Evolutionary conservation across 2,888 invertebrate species (phyloP).

Genomic region (Watsonalla cultraria): DNA sequence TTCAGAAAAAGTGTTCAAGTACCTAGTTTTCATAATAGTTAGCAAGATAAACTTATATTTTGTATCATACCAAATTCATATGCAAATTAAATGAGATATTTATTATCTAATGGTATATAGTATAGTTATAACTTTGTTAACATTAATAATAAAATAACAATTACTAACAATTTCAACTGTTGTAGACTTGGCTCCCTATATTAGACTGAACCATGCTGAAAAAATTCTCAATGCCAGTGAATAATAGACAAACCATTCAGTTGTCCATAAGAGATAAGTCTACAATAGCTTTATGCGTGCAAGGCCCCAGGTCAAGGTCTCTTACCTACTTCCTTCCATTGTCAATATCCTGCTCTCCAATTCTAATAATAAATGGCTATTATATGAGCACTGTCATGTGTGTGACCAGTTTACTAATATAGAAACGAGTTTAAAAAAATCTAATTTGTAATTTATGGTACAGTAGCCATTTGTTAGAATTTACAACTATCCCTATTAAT

Average conservation of each 20-base stretch:
- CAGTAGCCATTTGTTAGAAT: constrained; percentile 16
- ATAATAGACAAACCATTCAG: constrained; percentile 27
- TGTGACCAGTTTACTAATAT: too few relatives aligned
- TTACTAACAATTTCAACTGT: background rate
- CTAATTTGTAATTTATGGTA: background rate
- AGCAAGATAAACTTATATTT: too few relatives aligned
- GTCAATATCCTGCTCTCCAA: constrained; percentile 15
- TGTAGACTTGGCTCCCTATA: constrained; percentile 4
- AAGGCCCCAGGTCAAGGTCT: constrained; percentile 30
- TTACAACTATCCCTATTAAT: background rate
- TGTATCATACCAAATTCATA: too few relatives aligned
- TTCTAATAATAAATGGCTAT: constrained; percentile 13
- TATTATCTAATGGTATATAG: background rate
- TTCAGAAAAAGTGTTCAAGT: too few relatives aligned
- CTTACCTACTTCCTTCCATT: constrained; percentile 19
- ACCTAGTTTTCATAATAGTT: too few relatives aligned
- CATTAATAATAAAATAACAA: too few relatives aligned
- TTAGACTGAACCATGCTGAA: constrained; percentile 30
- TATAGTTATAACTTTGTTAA: too few relatives aligned
- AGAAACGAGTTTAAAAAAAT: too few relatives aligned
- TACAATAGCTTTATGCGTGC: constrained; percentile 22
- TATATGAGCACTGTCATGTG: background rate
- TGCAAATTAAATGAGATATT: background rate
- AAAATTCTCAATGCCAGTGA: constrained; percentile 43
- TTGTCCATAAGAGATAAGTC: constrained; percentile 5